A percentile compares a stretch with the other conserved stretches of the same genome.
Conservation (phyloP, 1,140 invertebrate species). For the Phenacoccus solenopsis region DNA sequence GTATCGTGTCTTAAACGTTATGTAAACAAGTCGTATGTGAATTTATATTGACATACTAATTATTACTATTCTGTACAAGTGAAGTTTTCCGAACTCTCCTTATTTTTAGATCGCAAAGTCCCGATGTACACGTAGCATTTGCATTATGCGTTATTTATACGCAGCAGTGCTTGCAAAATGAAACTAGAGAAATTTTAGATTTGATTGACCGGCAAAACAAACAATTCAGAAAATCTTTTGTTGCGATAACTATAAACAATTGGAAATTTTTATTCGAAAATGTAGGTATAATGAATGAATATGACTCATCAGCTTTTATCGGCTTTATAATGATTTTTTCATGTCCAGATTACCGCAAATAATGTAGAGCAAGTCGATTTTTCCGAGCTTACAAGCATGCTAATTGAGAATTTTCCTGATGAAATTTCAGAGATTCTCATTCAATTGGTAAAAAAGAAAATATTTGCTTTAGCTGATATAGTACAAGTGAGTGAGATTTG, state of each 20-base stretch:
- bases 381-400: background rate
- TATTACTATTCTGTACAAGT: no score
- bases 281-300: background rate
- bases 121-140: background rate
- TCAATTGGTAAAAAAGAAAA: background rate
- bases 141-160: background rate
- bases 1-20: background rate
- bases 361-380: background rate
- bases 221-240: background rate
- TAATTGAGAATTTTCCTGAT: background rate
- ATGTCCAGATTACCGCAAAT: background rate
- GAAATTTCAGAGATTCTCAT: background rate
- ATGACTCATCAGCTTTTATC: background rate
- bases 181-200: background rate
- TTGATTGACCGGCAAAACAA: background rate
- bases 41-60: no score
- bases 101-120: background rate
- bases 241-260: background rate
- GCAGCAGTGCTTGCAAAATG: background rate
- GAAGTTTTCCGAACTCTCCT: background rate
- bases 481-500: background rate
- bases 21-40: no score
- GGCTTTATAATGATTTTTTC: background rate
- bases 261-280: constrained; percentile 4
- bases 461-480: background rate